These are phyloP conservation scores for Musca domestica DNA, from an alignment of 1,140 invertebrate genomes.

Conservation along the genomic window DNA sequence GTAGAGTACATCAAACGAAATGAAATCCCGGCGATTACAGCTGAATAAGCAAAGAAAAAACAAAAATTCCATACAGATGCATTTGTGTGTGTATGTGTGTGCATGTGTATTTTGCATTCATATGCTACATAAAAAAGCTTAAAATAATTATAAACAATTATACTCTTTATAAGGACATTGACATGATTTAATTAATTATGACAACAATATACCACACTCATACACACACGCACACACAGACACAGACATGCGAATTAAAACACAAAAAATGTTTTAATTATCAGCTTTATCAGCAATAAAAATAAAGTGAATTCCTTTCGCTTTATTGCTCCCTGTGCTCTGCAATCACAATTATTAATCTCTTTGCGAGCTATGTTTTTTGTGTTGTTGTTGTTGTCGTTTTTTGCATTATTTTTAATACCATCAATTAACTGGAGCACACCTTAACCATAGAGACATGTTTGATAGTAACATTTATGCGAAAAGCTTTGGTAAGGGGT, in stretches of 20 bases:
- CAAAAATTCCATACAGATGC: too few relatives aligned
- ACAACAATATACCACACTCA: slow-evolving; percentile 2
- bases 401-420: neutral
- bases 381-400: too few relatives aligned
- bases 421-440: neutral
- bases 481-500: too few relatives aligned
- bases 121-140: neutral
- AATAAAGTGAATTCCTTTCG: slow-evolving; percentile 3
- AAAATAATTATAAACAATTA: slow-evolving; percentile 22
- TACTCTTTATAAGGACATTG: slow-evolving; percentile 16
- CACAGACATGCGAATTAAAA: too few relatives aligned
- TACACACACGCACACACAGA: too few relatives aligned
- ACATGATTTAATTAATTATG: slow-evolving; percentile 23
- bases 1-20: too few relatives aligned
- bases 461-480: too few relatives aligned
- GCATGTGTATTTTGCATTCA: too few relatives aligned
- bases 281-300: slow-evolving; percentile 5
- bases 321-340: neutral
- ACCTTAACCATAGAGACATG: too few relatives aligned
- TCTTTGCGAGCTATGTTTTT: neutral
- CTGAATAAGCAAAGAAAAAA: too few relatives aligned
- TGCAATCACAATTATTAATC: slow-evolving; percentile 21
- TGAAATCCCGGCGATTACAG: too few relatives aligned
- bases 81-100: too few relatives aligned
- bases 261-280: slow-evolving; percentile 14